Percentiles rank a stretch among this genome's conserved stretches.
These are phyloP conservation scores for Otis tarda DNA, from an alignment of 2,113 vertebrate species.

Conservation along the genomic window DNA sequence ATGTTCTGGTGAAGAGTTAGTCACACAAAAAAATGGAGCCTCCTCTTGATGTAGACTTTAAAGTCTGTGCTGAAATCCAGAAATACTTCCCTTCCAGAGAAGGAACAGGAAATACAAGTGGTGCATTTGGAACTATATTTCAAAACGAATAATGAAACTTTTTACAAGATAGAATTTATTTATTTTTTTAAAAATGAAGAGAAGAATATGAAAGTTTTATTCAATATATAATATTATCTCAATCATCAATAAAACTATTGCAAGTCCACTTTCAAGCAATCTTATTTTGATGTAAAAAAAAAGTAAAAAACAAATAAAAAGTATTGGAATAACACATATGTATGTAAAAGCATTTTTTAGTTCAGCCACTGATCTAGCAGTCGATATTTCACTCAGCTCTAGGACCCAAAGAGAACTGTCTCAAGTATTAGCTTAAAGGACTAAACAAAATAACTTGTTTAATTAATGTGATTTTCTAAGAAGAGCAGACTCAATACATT, in stretches of 20 bases:
- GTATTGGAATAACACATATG: background rate
- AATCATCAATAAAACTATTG: background rate
- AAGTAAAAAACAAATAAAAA: background rate
- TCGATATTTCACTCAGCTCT: conserved; percentile 29
- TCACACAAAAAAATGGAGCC: background rate
- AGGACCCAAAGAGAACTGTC: conserved; percentile 19
- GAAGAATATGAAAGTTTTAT: background rate
- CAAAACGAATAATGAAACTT: background rate
- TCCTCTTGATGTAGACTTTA: background rate
- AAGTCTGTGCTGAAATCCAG: background rate
- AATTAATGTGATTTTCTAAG: conserved; percentile 59
- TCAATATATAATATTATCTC: background rate
- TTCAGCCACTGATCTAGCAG: conserved; percentile 31
- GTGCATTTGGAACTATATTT: background rate
- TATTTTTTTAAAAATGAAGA: background rate
- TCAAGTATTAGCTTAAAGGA: conserved; percentile 43
- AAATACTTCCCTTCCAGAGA: background rate
- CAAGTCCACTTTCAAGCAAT: background rate
- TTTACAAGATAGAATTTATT: background rate
- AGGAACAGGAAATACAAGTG: background rate
- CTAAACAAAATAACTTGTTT: conserved; percentile 56
- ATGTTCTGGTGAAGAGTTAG: background rate
- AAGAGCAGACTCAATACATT: conserved; percentile 22
- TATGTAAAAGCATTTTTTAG: background rate
- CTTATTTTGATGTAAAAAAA: background rate